Base-by-base conservation (phyloP, 2,888 invertebrate genomes). In the Hirtodrosophila confusa region DNA sequence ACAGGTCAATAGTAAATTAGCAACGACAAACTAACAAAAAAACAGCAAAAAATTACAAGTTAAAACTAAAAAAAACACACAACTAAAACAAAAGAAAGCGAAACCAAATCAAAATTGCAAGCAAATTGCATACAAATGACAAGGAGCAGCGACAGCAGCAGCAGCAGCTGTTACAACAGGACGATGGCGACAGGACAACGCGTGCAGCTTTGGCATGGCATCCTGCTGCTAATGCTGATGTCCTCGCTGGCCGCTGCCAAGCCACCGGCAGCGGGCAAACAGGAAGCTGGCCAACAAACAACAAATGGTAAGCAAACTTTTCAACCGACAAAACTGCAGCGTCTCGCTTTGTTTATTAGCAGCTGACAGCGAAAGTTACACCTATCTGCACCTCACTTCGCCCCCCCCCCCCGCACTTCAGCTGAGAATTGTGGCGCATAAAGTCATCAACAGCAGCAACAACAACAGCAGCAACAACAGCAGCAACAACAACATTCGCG, bases 251-350 rank as follows among this genome's bases (percentile, higher is more conserved):
- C 39, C 23, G 49, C 47, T 12, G 61, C 73, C 54, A 75, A 77
- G 29, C 64, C 77, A 9, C 69, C 69, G 40, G 31, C 55, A 11
- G 41, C 41, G 27, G 60, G 3, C 39, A 40, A 57, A 40, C 84
- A 69, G 84, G 84, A 86, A 75, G 75, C 72, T 9, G 45, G 24
- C 27, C 51, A 51, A 17, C 17, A 17, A 17, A 17, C 17, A 17
- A 61, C 56, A 29, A 80, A 78, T 56, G 88, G 86, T 86, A 72
- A 88, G 86, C 71, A 37, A 35, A 51, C 3, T 43, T 41, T 39
- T 44, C 24, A 64, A 4, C 29, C 29, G 9, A 10, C 31, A 17
- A 17, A 50, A 36, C 31, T 53, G 40, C 4, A 27, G 45, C n/a
- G 11, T 36, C 9, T 12, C 27, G 4, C 17, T 12, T 7, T 10